A percentile compares a stretch with the other conserved stretches of the same genome.
Conservation (phyloP, 1,140 invertebrate species). For the Microplitis mediator region DNA sequence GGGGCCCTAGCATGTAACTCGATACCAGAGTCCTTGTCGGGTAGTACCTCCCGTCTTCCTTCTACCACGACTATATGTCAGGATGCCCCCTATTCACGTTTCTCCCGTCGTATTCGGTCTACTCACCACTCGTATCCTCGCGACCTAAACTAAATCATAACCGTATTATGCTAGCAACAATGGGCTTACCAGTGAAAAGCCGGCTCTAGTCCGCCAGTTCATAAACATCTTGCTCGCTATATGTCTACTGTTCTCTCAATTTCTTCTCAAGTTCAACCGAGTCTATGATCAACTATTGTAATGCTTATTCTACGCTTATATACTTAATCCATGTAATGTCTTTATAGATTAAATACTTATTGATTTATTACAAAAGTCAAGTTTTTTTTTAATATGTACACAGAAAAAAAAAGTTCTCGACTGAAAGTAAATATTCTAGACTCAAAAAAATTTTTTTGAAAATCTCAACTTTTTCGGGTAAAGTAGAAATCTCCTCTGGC, state of each 20-base stretch:
- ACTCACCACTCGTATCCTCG: conserved; percentile 42
- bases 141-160: conserved; percentile 59
- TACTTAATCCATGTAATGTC: no score
- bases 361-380: no score
- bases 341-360: no score
- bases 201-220: conserved; percentile 54
- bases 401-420: no score
- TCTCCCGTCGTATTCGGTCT: conserved; percentile 29
- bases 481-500: no score
- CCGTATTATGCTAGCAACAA: conserved; percentile 56
- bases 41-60: conserved; percentile 1
- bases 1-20: conserved; percentile 26
- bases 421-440: no score
- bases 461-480: no score
- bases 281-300: no score
- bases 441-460: no score
- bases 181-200: conserved; percentile 54
- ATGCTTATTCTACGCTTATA: neutral
- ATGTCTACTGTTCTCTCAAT: conserved; percentile 3
- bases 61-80: conserved; percentile 18
- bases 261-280: no score
- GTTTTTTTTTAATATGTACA: no score
- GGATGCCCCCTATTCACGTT: conserved; percentile 18
- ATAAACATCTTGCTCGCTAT: conserved; percentile 46
- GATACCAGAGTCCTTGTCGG: conserved; percentile 29